Evolutionary conservation across 2,797 vertebrate genomes (phyloP).

Genomic region (Urosaurus nigricauda): DNA sequence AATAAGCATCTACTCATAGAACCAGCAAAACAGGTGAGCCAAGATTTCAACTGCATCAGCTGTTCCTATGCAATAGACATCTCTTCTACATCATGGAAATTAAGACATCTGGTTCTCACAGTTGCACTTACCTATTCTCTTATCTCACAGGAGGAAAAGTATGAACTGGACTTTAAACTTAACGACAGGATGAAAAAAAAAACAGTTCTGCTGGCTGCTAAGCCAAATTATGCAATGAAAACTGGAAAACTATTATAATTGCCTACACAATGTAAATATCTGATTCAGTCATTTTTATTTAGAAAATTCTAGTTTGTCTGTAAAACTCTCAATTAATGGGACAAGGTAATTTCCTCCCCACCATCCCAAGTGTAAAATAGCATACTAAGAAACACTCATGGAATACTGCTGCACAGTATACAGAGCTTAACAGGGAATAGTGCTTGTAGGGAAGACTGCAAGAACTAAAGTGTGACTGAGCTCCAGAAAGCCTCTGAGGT

Average conservation of each 20-base stretch:
- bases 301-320: background rate
- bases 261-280: background rate
- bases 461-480: background rate
- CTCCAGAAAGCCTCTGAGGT: background rate
- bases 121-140: background rate
- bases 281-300: background rate
- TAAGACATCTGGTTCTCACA: background rate
- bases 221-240: background rate
- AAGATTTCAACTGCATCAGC: background rate
- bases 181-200: background rate
- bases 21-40: background rate
- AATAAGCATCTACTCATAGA: background rate
- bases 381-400: background rate
- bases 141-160: background rate
- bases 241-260: background rate
- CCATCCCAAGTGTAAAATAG: background rate
- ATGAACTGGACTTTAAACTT: background rate
- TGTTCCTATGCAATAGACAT: background rate
- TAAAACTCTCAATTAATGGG: background rate
- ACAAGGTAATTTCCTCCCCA: background rate
- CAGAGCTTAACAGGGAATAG: background rate
- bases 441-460: background rate
- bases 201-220: background rate
- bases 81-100: background rate
- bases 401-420: background rate